phyloP scores from a whole-genome alignment of 1,140 invertebrate species.

The Uloborus diversus region DNA sequence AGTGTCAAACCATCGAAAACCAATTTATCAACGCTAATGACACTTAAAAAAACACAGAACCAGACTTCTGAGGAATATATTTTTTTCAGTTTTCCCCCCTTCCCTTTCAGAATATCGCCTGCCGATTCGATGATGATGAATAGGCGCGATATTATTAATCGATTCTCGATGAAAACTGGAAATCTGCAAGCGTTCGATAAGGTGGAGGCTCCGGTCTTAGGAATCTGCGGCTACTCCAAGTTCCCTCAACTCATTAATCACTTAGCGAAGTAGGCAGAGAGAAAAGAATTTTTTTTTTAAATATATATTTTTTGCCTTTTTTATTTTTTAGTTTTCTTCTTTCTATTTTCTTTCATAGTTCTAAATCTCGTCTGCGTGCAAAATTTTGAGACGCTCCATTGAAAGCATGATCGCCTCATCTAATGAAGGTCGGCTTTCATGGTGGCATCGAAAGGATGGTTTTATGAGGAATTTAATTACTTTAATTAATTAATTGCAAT shows the following conservation, averaged over 20 bases:
- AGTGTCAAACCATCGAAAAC: constrained; percentile 41
- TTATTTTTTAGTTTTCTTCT: neutral
- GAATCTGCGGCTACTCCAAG: constrained; percentile 38
- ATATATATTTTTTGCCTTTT: neutral
- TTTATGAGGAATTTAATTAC: constrained; percentile 4
- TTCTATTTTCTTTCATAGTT: neutral
- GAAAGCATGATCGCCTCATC: neutral
- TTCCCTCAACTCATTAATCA: constrained; percentile 31
- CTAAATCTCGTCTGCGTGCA: neutral
- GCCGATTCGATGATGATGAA: constrained; percentile 47
- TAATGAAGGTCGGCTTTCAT: neutral
- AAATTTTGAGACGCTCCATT: neutral
- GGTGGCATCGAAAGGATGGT: neutral
- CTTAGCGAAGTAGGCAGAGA: constrained; percentile 1
- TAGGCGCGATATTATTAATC: constrained; percentile 51
- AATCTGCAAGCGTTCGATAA: constrained; percentile 49
- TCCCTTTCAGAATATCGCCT: constrained; percentile 22
- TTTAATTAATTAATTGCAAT: neutral
- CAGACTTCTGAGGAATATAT: neutral
- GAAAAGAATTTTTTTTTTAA: constrained; percentile 1
- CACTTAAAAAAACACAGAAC: constrained; percentile 34
- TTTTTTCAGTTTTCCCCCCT: neutral
- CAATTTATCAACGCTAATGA: constrained; percentile 44
- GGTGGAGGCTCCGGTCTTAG: constrained; percentile 1
- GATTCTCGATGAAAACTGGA: constrained; percentile 35